These are phyloP conservation scores for Muntiacus reevesi DNA, from an alignment of 2,113 vertebrate genomes.

Conservation along the genomic window DNA sequence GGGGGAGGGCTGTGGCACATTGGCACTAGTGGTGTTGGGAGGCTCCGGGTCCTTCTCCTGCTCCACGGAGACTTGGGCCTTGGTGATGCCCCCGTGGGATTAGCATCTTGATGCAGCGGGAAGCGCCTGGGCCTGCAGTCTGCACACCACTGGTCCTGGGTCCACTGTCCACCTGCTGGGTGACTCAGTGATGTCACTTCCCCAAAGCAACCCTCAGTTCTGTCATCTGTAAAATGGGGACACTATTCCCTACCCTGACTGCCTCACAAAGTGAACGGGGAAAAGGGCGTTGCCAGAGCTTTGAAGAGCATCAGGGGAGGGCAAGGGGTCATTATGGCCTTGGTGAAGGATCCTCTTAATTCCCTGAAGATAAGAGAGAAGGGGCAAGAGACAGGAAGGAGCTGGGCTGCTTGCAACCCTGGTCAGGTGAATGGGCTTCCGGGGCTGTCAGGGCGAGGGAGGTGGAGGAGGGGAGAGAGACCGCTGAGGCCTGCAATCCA, in stretches of 20 bases:
- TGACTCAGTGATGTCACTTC: background rate
- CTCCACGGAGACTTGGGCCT: background rate
- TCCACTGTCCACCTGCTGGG: background rate
- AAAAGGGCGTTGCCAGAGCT: conserved; percentile 36
- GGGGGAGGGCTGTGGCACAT: conserved; percentile 16
- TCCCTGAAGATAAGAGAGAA: conserved; percentile 68
- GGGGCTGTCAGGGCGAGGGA: background rate
- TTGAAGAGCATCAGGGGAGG: conserved; percentile 37
- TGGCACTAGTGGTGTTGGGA: conserved; percentile 54
- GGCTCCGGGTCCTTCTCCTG: background rate
- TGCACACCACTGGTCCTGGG: background rate
- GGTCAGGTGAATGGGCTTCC: background rate
- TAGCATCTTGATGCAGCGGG: background rate
- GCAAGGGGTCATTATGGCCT: conserved; percentile 63
- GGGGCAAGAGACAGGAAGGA: background rate
- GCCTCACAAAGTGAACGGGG: background rate
- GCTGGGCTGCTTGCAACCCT: background rate
- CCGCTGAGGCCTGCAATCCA: background rate
- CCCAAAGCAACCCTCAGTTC: background rate
- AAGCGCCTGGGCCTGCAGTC: background rate
- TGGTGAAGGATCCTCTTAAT: conserved; percentile 46
- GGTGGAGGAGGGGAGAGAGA: background rate
- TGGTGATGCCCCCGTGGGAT: background rate
- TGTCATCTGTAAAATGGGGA: background rate
- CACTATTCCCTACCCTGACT: conserved; percentile 11